Evolutionary conservation across 2,888 invertebrate species (phyloP).

Genomic region (Pyralis farinalis): DNA sequence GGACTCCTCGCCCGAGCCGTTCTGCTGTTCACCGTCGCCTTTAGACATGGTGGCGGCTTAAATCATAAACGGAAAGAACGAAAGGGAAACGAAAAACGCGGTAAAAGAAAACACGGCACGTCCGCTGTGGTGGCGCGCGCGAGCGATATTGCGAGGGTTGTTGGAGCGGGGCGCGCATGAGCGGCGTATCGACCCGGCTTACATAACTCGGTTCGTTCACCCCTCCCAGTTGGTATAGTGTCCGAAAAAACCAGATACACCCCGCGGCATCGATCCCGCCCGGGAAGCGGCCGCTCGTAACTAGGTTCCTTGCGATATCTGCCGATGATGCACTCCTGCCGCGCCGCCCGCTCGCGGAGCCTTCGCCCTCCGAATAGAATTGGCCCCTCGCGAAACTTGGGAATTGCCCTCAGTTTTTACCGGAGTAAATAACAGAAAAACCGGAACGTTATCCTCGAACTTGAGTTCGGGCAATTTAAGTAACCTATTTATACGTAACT

Average conservation of each 20-base stretch:
- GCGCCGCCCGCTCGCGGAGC: too few relatives aligned
- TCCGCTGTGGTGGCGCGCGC: conserved; percentile 74
- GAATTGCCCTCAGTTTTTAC: too few relatives aligned
- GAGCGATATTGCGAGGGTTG: conserved; percentile 60
- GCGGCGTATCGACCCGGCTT: conserved; percentile 63
- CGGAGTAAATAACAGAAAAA: too few relatives aligned
- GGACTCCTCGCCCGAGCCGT: conserved; percentile 93
- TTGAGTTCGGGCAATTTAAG: too few relatives aligned
- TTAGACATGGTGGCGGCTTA: conserved; percentile 88
- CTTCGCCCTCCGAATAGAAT: too few relatives aligned
- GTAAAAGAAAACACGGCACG: conserved; percentile 76
- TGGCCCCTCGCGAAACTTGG: too few relatives aligned
- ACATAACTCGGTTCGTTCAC: conserved; percentile 78
- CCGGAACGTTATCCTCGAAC: too few relatives aligned
- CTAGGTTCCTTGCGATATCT: background rate
- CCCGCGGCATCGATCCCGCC: conserved; percentile 61
- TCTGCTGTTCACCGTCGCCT: conserved; percentile 93
- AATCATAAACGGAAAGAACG: conserved; percentile 81
- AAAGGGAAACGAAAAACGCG: conserved; percentile 81
- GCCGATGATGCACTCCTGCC: too few relatives aligned
- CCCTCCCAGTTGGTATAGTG: conserved; percentile 73
- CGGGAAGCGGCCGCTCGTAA: conserved; percentile 31
- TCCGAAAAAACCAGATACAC: conserved; percentile 79
- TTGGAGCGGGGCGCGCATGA: conserved; percentile 50
- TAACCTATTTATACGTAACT: too few relatives aligned